Base-by-base conservation (phyloP, 2,888 invertebrate species). In the Melanotus villosus region DNA sequence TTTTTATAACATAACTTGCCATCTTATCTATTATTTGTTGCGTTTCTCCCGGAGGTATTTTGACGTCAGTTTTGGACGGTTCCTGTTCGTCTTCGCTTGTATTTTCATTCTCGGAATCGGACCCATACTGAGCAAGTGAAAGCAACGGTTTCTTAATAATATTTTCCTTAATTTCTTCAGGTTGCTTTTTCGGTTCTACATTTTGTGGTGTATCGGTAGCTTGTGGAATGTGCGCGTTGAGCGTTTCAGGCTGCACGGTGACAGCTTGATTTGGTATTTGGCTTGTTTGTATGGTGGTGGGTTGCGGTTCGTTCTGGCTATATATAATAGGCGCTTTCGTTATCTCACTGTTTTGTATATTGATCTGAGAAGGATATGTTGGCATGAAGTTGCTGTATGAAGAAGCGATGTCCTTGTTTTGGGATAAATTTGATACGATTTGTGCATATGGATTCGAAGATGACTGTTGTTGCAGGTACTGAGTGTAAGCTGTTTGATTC, bases 1-100 rank as follows among this genome's bases (percentile, higher is more conserved):
- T 98, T 77, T 96, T 95, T 0, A 96, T 94, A 0, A 99, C 98
- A 84, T 98, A 98, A 73, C 92, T 91, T 0, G 99, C 98, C 91
- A 99, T 97, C 85, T 98, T 97, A 84, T 98, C 97, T 66, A 99
- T 94, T 6, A 99, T 94, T 16, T 93, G 88, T 80, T 93, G 92
- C 0, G 94, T 87, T 77, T 96, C 96, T 2, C 92, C 91, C 0
- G 96, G 92, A 0, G 98, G 98, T 1, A 89, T 85, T 7, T 87
- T 84, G 47, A 75, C 59, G n/a, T n/a, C n/a, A n/a, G n/a, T n/a
- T n/a, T n/a, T n/a, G 52, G 68, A 56, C 7, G 63, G 23, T 7
- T 23, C 63, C 26, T n/a, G n/a, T n/a, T 76, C 71, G 14, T 75
- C 75, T 23, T 76, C 72, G 6, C 57, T 68, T 72, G 75, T 76